A percentile compares a stretch with the other conserved stretches of the same genome.
phyloP scores from a whole-genome alignment of 2,888 invertebrate species.

The Clanis bilineata region DNA sequence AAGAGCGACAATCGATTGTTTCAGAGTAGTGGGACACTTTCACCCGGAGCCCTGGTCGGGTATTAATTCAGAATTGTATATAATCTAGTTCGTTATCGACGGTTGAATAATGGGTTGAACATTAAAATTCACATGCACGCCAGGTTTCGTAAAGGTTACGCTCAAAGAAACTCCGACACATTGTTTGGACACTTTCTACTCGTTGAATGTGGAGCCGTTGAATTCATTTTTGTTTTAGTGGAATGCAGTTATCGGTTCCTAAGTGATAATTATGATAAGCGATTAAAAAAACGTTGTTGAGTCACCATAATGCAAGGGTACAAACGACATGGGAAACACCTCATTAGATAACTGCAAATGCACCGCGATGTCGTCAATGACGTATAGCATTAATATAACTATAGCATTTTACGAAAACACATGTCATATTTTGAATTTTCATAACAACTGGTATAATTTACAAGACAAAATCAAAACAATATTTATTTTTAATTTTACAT shows the following conservation, averaged over 20 bases:
- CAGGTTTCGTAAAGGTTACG: conserved; percentile 64
- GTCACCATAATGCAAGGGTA: too few relatives aligned
- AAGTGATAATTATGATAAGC: background rate
- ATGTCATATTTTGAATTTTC: too few relatives aligned
- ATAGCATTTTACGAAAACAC: too few relatives aligned
- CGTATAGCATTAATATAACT: too few relatives aligned
- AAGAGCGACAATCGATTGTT: conserved; percentile 69
- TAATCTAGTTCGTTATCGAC: conserved; percentile 64
- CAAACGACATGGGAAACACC: too few relatives aligned
- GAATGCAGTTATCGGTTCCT: background rate
- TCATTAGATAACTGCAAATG: too few relatives aligned
- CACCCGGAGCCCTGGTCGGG: conserved; percentile 56
- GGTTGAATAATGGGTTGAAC: conserved; percentile 60
- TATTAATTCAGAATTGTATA: conserved; percentile 62
- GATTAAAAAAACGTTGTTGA: background rate
- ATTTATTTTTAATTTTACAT: background rate
- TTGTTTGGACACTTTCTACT: conserved; percentile 73
- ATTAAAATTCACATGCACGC: conserved; percentile 62
- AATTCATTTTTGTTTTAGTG: background rate
- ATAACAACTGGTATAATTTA: too few relatives aligned
- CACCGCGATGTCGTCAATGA: too few relatives aligned
- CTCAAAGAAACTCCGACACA: conserved; percentile 47
- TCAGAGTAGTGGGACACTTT: conserved; percentile 71
- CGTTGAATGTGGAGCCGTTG: conserved; percentile 22
- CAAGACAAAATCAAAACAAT: background rate